Conservation (phyloP, 30 jellyfish, hydroid and myxozoan genomes). For the Sanderia malayensis region DNA sequence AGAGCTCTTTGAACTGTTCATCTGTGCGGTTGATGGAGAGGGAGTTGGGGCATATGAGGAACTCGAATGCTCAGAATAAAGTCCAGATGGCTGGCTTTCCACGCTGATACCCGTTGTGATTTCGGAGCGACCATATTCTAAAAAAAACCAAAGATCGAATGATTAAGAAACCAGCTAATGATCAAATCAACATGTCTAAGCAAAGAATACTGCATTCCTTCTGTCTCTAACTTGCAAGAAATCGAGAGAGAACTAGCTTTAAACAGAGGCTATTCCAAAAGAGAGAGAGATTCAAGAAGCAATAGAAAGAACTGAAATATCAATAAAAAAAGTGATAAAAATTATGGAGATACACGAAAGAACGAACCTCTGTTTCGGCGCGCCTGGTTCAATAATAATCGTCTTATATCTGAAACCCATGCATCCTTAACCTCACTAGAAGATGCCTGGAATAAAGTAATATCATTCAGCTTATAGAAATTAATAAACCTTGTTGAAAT, state of each 20-base stretch:
- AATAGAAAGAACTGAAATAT: too few relatives aligned
- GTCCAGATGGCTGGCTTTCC: constrained; percentile 89
- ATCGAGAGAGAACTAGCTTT: too few relatives aligned
- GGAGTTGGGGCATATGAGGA: constrained; percentile 18
- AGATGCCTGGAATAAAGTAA: constrained; percentile 46
- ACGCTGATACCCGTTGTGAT: constrained; percentile 92
- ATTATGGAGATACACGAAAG: too few relatives aligned
- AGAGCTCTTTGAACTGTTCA: constrained; percentile 34
- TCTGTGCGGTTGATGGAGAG: constrained; percentile 10
- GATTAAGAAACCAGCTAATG: too few relatives aligned
- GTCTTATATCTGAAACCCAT: constrained; percentile 83
- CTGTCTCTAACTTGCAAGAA: too few relatives aligned
- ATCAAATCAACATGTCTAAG: too few relatives aligned
- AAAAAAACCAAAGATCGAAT: too few relatives aligned
- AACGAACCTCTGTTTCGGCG: constrained; percentile 68
- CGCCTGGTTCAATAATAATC: constrained; percentile 76
- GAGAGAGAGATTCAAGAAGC: too few relatives aligned
- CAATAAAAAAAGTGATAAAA: not conserved
- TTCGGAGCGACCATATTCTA: constrained; percentile 88
- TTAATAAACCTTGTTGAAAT: too few relatives aligned
- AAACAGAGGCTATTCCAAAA: too few relatives aligned
- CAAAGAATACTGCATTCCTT: too few relatives aligned
- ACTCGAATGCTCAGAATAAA: constrained; percentile 50
- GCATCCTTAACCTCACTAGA: constrained; percentile 49
- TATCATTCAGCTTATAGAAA: too few relatives aligned